Conservation (phyloP, 2,888 invertebrate species). For the Microctonus brassicae region DNA sequence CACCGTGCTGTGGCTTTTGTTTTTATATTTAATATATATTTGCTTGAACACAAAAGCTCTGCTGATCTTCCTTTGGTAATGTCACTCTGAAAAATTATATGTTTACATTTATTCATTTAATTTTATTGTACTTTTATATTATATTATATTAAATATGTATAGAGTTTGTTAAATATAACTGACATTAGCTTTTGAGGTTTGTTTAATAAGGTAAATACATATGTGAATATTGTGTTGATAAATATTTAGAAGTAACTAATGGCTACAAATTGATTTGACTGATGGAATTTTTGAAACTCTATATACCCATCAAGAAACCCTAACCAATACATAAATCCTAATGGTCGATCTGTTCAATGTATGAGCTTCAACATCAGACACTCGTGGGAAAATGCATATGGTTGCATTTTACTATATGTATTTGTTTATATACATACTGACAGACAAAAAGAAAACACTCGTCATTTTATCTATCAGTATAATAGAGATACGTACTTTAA, state of each 20-base stretch:
- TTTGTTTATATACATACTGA: neutral
- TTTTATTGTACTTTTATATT: neutral
- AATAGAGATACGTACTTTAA: neutral
- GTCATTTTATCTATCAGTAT: neutral
- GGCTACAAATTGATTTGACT: slow-evolving; percentile 69
- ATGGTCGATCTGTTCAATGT: slow-evolving; percentile 67
- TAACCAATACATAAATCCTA: slow-evolving; percentile 61
- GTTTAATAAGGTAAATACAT: neutral
- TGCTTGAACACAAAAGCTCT: neutral
- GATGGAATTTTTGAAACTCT: slow-evolving; percentile 65
- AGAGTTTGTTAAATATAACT: neutral
- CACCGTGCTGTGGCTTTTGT: neutral
- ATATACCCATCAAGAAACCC: slow-evolving; percentile 51
- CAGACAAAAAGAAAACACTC: neutral
- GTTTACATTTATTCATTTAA: neutral
- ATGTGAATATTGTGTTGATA: slow-evolving; percentile 42
- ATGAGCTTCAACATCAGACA: slow-evolving; percentile 62
- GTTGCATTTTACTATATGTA: slow-evolving; percentile 32
- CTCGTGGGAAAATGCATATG: slow-evolving; percentile 52
- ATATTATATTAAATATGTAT: too few species aligned
- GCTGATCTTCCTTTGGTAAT: slow-evolving; percentile 17
- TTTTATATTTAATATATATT: slow-evolving; percentile 7
- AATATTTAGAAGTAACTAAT: slow-evolving; percentile 59
- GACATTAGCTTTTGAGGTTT: too few species aligned
- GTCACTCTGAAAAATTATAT: slow-evolving; percentile 12